Conservation (phyloP, 2,797 vertebrate genomes). For the Chelmon rostratus region DNA sequence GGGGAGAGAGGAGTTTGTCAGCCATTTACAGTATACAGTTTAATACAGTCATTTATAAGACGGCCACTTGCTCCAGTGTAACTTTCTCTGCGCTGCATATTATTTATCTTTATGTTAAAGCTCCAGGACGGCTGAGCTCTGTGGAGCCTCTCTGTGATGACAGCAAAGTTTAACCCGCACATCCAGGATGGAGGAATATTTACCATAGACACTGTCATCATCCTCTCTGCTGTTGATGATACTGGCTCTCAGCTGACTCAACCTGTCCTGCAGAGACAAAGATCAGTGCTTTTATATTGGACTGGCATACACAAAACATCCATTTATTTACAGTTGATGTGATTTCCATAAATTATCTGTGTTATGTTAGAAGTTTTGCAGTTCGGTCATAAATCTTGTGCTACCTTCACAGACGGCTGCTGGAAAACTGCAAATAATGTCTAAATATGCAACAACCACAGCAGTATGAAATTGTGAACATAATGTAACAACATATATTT, state of each 20-base stretch:
- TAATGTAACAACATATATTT: background rate
- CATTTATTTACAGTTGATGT: slow-evolving; percentile 15
- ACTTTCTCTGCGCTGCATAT: background rate
- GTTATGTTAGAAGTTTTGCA: background rate
- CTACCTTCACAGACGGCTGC: slow-evolving; percentile 5
- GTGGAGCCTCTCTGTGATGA: slow-evolving; percentile 34
- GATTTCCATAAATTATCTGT: slow-evolving; percentile 21
- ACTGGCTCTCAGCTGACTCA: slow-evolving; percentile 70
- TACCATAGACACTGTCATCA: slow-evolving; percentile 83
- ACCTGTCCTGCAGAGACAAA: slow-evolving; percentile 75
- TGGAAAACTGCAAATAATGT: slow-evolving; percentile 14
- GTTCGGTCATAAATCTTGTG: slow-evolving; percentile 25
- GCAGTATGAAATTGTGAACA: background rate
- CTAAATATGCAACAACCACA: slow-evolving; percentile 2
- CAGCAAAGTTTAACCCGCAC: slow-evolving; percentile 38
- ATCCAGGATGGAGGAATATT: slow-evolving; percentile 40
- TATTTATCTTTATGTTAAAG: slow-evolving; percentile 28
- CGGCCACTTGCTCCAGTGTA: slow-evolving; percentile 1
- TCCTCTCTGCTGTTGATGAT: slow-evolving; percentile 66
- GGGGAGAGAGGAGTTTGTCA: slow-evolving; percentile 53
- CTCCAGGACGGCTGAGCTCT: slow-evolving; percentile 34
- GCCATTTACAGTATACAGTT: slow-evolving; percentile 40
- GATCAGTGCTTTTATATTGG: slow-evolving; percentile 13
- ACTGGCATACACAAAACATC: background rate
- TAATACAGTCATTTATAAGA: slow-evolving; percentile 40